phyloP scores from a whole-genome alignment of 2,888 invertebrate genomes.

The Phoronis australis region DNA sequence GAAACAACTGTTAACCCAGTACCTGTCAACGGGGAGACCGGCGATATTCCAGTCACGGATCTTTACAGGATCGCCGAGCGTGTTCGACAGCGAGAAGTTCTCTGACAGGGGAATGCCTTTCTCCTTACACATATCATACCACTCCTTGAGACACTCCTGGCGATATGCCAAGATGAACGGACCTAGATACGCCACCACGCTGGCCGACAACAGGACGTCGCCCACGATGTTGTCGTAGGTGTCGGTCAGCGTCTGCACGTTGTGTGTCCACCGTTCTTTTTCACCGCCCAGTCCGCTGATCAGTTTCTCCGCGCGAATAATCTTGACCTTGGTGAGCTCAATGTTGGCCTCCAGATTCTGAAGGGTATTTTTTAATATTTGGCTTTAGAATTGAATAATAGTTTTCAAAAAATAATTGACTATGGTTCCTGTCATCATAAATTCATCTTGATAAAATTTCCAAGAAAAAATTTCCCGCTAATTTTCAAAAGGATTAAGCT shows the following conservation, averaged over 20 bases:
- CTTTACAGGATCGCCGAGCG: conserved; percentile 49
- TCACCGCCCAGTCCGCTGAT: conserved; percentile 52
- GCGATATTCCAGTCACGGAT: conserved; percentile 52
- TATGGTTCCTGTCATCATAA: too few species aligned
- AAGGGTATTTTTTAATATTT: too few species aligned
- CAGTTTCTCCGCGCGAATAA: conserved; percentile 50
- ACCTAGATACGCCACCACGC: conserved; percentile 50
- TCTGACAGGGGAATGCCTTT: conserved; percentile 46
- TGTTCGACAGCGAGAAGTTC: conserved; percentile 41
- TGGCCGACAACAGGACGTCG: conserved; percentile 49
- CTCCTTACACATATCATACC: conserved; percentile 44
- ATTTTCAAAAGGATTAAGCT: too few species aligned
- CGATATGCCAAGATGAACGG: conserved; percentile 48
- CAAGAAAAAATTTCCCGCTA: too few species aligned
- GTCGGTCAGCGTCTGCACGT: conserved; percentile 41
- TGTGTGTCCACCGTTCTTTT: conserved; percentile 50
- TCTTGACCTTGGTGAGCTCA: conserved; percentile 49
- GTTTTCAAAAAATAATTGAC: background rate
- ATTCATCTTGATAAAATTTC: too few species aligned
- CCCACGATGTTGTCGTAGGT: conserved; percentile 51
- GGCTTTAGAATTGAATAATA: background rate
- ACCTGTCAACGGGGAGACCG: conserved; percentile 51
- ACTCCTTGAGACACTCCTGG: conserved; percentile 45
- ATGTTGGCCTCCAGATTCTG: conserved; percentile 50
- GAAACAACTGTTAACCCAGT: conserved; percentile 1